Base-by-base conservation (phyloP, 2,113 vertebrate genomes). In the Phyllostomus hastatus region DNA sequence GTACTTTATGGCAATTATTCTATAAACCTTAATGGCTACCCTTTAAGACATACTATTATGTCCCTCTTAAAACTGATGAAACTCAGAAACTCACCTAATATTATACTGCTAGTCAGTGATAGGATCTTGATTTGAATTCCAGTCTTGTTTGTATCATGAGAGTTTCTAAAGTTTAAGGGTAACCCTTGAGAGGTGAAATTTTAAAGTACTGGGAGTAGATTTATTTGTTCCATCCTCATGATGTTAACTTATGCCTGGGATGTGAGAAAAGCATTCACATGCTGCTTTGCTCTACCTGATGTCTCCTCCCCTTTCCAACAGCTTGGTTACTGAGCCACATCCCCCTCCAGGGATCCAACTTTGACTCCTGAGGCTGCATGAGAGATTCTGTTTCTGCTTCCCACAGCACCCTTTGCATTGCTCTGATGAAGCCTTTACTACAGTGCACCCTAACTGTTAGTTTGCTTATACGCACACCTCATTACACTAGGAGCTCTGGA, bases 71-170 rank as follows among this genome's bases (percentile, higher is more conserved):
- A 86, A 92, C 28, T 43, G 41, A 84, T 19, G 26, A 88, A 61
- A 86, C 16, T 24, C 31, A 85, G 72, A 88, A 95, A 88, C 10
- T 52, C 26, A 57, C 7, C 52, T 57, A 94, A 5, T 54, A 84
- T 76, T 69, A 82, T 88, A 57, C 10, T 73, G 35, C 17, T 50
- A 48, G 19, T 54, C 9, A 19, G 19, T 16, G 41, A 94, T 52
- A 79, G 84, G 76, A 90, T 46, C 59, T 88, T 91, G n/a, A 94
- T 88, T 84, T 81, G 70, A 96, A 41, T 76, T 91, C 48, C 86
- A 43, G 17, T 67, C 84, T 59, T 59, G 48, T 79, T 66, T 59
- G 5, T 72, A 57, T 35, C n/a, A 5, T n/a, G 35, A 64, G 31
- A 75, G 16, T 59, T 92, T 82, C 35, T 52, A 61, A 33, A 43